These are phyloP conservation scores for Leuciscus waleckii DNA, from an alignment of 2,797 vertebrate genomes.

Conservation along the genomic window DNA sequence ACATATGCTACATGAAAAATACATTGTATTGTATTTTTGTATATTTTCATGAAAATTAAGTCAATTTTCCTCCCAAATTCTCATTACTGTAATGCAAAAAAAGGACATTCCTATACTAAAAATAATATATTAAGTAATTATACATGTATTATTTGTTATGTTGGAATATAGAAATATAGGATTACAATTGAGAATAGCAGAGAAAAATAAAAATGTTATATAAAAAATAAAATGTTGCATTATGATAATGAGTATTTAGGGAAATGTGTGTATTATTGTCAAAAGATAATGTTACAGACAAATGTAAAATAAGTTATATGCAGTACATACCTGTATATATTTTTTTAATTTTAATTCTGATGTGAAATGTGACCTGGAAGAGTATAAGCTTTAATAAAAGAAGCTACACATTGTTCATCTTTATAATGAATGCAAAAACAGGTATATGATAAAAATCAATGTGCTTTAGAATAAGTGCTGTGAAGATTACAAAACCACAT, in stretches of 20 bases:
- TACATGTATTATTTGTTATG: not conserved
- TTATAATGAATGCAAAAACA: not conserved
- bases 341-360: not conserved
- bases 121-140: not conserved
- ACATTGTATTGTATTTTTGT: not conserved
- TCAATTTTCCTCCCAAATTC: not conserved
- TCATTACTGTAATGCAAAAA: not conserved
- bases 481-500: not conserved
- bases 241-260: not conserved
- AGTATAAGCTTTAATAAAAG: conserved; percentile 10
- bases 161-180: not conserved
- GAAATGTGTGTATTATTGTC: not conserved
- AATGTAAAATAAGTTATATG: not conserved
- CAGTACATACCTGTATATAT: too few species aligned
- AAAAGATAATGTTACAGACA: not conserved
- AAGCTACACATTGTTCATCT: not conserved
- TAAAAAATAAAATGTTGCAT: not conserved
- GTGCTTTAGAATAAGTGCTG: not conserved
- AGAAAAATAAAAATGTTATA: not conserved
- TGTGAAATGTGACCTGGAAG: not conserved
- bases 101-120: not conserved
- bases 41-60: not conserved
- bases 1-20: not conserved
- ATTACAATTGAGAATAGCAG: not conserved
- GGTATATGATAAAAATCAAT: not conserved